Base-by-base conservation (phyloP, 2,888 invertebrate species). In the Netelia fuscicornis region DNA sequence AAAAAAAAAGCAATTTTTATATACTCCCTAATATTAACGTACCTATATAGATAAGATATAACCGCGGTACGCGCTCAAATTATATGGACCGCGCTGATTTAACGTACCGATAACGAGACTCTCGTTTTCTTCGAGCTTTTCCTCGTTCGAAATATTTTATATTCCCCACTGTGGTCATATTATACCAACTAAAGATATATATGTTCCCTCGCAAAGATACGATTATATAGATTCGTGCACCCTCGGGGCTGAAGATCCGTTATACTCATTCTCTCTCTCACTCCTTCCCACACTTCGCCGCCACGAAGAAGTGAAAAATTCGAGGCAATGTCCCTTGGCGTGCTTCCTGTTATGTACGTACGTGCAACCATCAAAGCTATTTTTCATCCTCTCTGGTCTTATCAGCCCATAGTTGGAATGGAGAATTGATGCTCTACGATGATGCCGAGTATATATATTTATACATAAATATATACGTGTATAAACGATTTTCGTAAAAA, bases 381-480 rank as follows among this genome's bases (percentile, higher is more conserved):
- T 84, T 81, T 75, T 84, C 84, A 81, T 70, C 52, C 68, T 58
- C 68, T 60, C 30, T n/a, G 30, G 48, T 67, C 72, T 77, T 81
- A 77, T 71, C 81, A 74, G 20, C 20, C 81, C 48, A n/a, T 25
- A 13, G 64, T 56, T 70, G 72, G 74, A 52, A 78, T 78, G 48
- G 68, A 65, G 65, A 78, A 81, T 81, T 74, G 81, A 81, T 81
- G 20, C 60, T 44, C 48, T 37, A 58, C 74, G 67, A 67, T 80
- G 65, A 72, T 62, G 67, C 72, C 70, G 52, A n/a, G 10, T 23
- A 65, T 17, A 48, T 25, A 30, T 58, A 78, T 48, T 13, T 48
- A 11, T 48, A 48, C 3, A 48, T 48, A 48, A 13, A 1, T 48
- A 48, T 48, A 3, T 30, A 17, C n/a, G 25, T n/a, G n/a, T 42